Base-by-base conservation (phyloP, 2,888 invertebrate genomes). In the Keiferia lycopersicella region DNA sequence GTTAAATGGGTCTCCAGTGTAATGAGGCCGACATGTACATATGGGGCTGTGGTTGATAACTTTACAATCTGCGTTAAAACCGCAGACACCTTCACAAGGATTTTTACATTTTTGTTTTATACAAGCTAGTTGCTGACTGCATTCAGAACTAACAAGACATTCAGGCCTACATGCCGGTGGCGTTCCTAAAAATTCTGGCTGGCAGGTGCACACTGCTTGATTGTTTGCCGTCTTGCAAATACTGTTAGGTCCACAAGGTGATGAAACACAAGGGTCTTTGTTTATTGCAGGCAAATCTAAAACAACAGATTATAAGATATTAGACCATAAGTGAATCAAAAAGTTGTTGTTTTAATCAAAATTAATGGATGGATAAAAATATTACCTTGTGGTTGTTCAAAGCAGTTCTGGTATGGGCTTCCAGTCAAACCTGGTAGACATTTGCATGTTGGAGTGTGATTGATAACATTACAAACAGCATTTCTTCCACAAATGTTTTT, bases 231-330 rank as follows among this genome's bases (percentile, higher is more conserved):
- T 94, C 70, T 94, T 93, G 77, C 96, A 97, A 72, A 95, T 93
- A 30, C 96, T 95, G 77, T 95, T 95, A 11, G 92, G 83, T n/a
- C 96, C 96, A 83, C 96, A 96, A n/a, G 95, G 93, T 14, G 95
- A 94, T 56, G 96, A 96, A 66, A 90, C 81, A 76, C 96, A 97
- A 0, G 96, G 96, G 75, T 95, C 77, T 67, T 80, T 86, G 69
- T 85, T 85, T 38, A 83, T 76, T 18, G 68, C 59, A 26, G 80
- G 73, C 56, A 77, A 68, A 71, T 87, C 92, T 88, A 74, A 70
- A 82, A 84, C 65, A 63, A 64, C 8, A 60, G 0, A n/a, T 20
- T 1, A 18, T 20, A 22, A 12, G n/a, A 12, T 14, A 16, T 34
- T n/a, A 57, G 7, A 8, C 2, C 16, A 26, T 4, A 8, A 34